phyloP scores from a whole-genome alignment of 2,888 invertebrate genomes.

The Dendrolimus houi region DNA sequence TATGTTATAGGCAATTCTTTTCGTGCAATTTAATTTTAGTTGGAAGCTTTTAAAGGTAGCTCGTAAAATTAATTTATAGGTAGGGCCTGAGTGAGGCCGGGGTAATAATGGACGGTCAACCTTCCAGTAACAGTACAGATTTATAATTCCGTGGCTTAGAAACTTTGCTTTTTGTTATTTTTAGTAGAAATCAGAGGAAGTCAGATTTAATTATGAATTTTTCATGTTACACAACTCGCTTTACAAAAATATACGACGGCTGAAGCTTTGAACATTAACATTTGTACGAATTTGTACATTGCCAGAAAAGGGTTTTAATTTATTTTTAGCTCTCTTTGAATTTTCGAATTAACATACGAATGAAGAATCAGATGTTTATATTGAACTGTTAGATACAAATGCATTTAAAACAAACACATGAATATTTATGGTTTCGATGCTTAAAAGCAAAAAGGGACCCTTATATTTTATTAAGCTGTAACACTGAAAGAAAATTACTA shows the following conservation, averaged over 20 bases:
- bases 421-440: no score
- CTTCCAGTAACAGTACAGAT: neutral
- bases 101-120: conserved; percentile 14
- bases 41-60: conserved; percentile 15
- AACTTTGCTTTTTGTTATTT: neutral
- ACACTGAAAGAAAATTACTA: no score
- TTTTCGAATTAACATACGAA: no score
- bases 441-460: no score
- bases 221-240: neutral
- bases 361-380: no score
- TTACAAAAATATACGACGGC: neutral
- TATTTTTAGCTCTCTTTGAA: no score
- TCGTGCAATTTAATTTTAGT: conserved; percentile 15
- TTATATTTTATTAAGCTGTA: no score
- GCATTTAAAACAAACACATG: no score
- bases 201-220: neutral
- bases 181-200: neutral
- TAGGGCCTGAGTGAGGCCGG: conserved; percentile 9
- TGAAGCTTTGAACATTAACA: no score
- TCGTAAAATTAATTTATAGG: conserved; percentile 21
- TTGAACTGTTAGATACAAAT: no score
- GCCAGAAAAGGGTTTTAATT: no score
- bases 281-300: no score
- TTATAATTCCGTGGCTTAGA: neutral
- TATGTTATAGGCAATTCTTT: neutral